phyloP scores from a whole-genome alignment of 1,140 invertebrate genomes.

The Microplitis demolitor region DNA sequence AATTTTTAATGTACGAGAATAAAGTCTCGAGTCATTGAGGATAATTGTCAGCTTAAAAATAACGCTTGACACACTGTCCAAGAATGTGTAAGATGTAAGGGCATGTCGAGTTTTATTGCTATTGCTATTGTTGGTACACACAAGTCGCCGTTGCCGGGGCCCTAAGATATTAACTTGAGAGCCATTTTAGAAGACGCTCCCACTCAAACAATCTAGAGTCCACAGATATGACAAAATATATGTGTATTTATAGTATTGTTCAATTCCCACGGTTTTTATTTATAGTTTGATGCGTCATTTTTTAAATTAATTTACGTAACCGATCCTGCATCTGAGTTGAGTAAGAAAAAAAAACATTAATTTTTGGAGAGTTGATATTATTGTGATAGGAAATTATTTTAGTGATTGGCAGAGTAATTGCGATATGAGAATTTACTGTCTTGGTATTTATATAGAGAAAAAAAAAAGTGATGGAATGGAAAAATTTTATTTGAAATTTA shows the following conservation, averaged over 20 bases:
- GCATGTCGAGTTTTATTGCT: constrained; percentile 53
- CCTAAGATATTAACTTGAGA: constrained; percentile 45
- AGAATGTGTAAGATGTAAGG: constrained; percentile 50
- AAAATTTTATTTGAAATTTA: no score
- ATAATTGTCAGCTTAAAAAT: constrained; percentile 48
- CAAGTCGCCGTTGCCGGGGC: constrained; percentile 15
- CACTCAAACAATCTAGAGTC: background rate
- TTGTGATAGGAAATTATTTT: no score
- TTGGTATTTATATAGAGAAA: no score
- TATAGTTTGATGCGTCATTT: background rate
- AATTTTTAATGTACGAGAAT: constrained; percentile 1
- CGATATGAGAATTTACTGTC: no score
- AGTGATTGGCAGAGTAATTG: no score
- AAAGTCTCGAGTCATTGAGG: constrained; percentile 24
- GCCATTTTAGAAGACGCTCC: constrained; percentile 5
- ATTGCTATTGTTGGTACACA: constrained; percentile 19
- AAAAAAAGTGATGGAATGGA: no score
- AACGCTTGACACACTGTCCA: constrained; percentile 55
- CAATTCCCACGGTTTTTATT: background rate
- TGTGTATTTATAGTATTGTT: background rate
- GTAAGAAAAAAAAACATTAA: background rate
- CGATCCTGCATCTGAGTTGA: background rate
- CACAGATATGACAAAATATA: background rate
- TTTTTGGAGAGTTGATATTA: no score
- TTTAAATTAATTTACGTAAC: background rate